phyloP scores from a whole-genome alignment of 2,888 invertebrate species.

The Platypus cylindrus region DNA sequence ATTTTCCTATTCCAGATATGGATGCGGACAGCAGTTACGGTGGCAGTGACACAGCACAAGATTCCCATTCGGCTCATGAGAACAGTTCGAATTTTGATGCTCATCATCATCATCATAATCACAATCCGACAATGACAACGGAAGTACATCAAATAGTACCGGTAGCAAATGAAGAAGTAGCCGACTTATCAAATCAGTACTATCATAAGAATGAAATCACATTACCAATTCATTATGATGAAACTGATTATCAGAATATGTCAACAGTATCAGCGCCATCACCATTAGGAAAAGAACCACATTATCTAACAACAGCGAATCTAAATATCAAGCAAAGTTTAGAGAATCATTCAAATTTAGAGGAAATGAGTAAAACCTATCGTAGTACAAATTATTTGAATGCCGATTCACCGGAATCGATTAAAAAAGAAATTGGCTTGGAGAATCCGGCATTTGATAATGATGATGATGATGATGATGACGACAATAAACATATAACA shows the following conservation, averaged over 20 bases:
- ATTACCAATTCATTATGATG: slow-evolving; percentile 32
- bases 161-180: slow-evolving; percentile 8
- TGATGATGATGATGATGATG: slow-evolving; percentile 18
- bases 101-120: slow-evolving; percentile 22
- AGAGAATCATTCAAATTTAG: slow-evolving; percentile 30
- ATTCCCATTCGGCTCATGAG: slow-evolving; percentile 25
- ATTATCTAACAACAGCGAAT: slow-evolving; percentile 33
- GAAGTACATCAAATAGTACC: slow-evolving; percentile 20
- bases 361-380: slow-evolving; percentile 33
- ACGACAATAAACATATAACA: background rate
- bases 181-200: slow-evolving; percentile 18
- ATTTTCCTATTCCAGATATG: slow-evolving; percentile 21
- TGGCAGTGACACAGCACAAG: slow-evolving; percentile 35
- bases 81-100: slow-evolving; percentile 26
- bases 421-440: slow-evolving; percentile 32
- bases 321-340: slow-evolving; percentile 31
- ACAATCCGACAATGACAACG: slow-evolving; percentile 21
- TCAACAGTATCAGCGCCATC: slow-evolving; percentile 11
- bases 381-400: slow-evolving; percentile 33
- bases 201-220: slow-evolving; percentile 36
- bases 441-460: slow-evolving; percentile 35
- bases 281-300: slow-evolving; percentile 25
- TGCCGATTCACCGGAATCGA: slow-evolving; percentile 18
- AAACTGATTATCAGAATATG: slow-evolving; percentile 24
- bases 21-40: slow-evolving; percentile 36